A percentile compares a stretch with the other conserved stretches of the same genome.
Evolutionary conservation across 2,113 vertebrate species (phyloP).

Genomic region (Pampusana beccarii): DNA sequence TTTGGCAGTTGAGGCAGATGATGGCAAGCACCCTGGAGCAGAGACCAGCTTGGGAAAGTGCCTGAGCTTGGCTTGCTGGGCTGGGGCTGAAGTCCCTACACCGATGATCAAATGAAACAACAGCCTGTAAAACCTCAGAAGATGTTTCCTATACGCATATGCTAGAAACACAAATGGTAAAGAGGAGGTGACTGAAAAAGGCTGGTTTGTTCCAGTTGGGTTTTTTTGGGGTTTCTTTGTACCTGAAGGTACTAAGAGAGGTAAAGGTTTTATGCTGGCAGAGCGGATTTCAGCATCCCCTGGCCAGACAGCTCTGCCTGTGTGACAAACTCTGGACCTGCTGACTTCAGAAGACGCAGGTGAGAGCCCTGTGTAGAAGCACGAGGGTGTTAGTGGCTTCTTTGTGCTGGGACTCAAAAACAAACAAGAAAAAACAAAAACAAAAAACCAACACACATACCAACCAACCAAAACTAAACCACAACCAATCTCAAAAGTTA

Average conservation of each 20-base stretch:
- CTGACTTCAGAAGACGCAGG: rapidly evolving
- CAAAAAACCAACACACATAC: background rate
- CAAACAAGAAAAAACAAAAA: background rate
- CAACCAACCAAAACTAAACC: no score
- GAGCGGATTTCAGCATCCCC: conserved; percentile 29
- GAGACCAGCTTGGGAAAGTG: background rate
- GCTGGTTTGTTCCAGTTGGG: background rate
- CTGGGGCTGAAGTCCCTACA: background rate
- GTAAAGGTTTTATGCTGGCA: conserved; percentile 15
- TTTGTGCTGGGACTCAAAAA: no score
- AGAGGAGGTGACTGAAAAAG: background rate
- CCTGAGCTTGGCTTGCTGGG: background rate
- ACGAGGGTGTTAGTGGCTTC: background rate
- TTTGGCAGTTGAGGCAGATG: background rate
- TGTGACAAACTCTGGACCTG: background rate
- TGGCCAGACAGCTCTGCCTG: background rate
- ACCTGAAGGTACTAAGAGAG: conserved; percentile 32
- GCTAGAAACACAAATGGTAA: background rate
- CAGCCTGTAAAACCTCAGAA: background rate
- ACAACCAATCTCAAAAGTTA: no score
- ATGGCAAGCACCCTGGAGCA: background rate
- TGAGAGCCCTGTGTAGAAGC: background rate
- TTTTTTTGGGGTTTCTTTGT: background rate
- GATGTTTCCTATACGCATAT: background rate
- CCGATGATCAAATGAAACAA: background rate